Evolutionary conservation across 2,888 invertebrate genomes (phyloP).

Genomic region (Periphyllus acericola): DNA sequence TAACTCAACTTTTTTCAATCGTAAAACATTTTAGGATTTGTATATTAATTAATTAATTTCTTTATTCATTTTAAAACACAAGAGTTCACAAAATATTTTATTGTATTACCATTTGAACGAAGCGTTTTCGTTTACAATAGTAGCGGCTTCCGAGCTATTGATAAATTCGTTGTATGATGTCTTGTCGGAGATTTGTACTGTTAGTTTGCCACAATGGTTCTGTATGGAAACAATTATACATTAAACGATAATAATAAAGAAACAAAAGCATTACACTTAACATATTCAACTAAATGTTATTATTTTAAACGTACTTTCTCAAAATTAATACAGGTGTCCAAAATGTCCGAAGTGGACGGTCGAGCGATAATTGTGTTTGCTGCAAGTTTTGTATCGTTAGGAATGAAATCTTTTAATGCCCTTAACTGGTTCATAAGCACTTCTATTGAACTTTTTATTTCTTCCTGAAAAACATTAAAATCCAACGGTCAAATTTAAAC

Average conservation of each 20-base stretch:
- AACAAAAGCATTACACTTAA: not conserved
- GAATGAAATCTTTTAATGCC: conserved; percentile 34
- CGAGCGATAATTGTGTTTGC: conserved; percentile 43
- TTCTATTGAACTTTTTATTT: conserved; percentile 27
- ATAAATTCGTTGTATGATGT: conserved; percentile 60
- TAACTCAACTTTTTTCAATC: conserved; percentile 16
- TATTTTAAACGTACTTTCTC: conserved; percentile 61
- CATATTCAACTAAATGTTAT: not conserved
- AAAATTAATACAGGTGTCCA: conserved; percentile 62
- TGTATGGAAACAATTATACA: conserved; percentile 28
- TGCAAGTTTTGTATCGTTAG: conserved; percentile 30
- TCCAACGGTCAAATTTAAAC: not conserved
- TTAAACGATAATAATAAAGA: not conserved
- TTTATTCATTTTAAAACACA: conserved; percentile 36
- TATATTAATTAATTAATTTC: conserved; percentile 30
- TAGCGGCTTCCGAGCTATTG: conserved; percentile 58
- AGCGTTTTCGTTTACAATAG: conserved; percentile 62
- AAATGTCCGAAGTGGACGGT: conserved; percentile 37
- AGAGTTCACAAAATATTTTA: conserved; percentile 11
- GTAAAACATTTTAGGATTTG: conserved; percentile 36
- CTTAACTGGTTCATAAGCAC: conserved; percentile 32
- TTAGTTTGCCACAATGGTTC: conserved; percentile 61
- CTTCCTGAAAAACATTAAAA: conserved; percentile 22
- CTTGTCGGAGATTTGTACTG: conserved; percentile 58
- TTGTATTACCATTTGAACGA: conserved; percentile 61